Conservation (phyloP, 2,113 vertebrate species). For the Sus scrofa region DNA sequence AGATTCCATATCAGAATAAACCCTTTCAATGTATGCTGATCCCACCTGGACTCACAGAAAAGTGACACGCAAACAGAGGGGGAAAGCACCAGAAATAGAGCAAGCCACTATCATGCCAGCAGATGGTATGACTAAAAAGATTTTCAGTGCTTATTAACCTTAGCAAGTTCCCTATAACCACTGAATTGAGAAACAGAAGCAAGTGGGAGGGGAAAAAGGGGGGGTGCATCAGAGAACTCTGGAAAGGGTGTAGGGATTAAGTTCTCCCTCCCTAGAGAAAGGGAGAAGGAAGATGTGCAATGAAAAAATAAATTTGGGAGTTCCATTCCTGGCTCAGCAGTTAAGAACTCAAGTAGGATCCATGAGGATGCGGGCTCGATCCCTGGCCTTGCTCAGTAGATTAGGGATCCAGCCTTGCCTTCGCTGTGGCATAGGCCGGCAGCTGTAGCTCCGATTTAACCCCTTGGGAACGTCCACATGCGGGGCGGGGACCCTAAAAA, state of each 20-base stretch:
- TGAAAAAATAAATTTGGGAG: neutral
- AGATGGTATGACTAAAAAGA: neutral
- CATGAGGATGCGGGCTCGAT: too few relatives aligned
- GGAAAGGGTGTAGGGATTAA: neutral
- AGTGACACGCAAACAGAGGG: neutral
- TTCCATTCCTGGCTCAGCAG: too few relatives aligned
- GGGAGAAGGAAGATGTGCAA: neutral
- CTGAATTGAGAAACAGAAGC: conserved; percentile 40
- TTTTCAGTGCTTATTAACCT: conserved; percentile 20
- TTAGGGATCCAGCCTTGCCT: too few relatives aligned
- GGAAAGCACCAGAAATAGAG: conserved; percentile 10
- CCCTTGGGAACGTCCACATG: too few relatives aligned
- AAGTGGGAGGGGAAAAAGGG: neutral
- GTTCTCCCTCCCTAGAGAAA: neutral
- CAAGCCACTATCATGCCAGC: neutral
- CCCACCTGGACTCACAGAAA: neutral
- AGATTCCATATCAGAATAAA: neutral
- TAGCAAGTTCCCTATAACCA: neutral
- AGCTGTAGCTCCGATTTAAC: too few relatives aligned
- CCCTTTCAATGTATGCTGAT: neutral
- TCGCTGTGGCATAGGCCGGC: too few relatives aligned
- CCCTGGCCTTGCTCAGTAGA: too few relatives aligned
- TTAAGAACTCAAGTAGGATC: too few relatives aligned
- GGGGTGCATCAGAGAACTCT: neutral
- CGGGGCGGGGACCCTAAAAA: too few relatives aligned